Evolutionary conservation across 2,888 invertebrate genomes (phyloP).

Genomic region (Piscicola geometra): DNA sequence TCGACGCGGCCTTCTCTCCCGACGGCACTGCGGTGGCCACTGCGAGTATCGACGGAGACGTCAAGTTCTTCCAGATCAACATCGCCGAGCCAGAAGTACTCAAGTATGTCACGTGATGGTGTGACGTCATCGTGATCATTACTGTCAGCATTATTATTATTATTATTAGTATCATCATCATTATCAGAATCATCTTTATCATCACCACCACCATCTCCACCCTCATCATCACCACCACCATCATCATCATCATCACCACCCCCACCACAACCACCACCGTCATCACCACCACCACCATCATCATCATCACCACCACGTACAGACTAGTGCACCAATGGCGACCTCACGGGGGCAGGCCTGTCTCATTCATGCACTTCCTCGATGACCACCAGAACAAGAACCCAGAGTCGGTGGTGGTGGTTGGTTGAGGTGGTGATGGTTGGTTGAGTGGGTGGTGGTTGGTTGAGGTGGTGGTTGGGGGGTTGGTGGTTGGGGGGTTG

Average conservation of each 20-base stretch:
- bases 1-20: conserved; percentile 83
- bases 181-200: not conserved
- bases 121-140: not conserved
- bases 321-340: conserved; percentile 72
- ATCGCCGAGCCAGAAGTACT: conserved; percentile 39
- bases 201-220: too few species aligned
- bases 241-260: not conserved
- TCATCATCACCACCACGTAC: not conserved
- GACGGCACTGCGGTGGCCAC: conserved; percentile 91
- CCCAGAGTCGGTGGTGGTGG: conserved; percentile 52
- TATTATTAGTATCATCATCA: too few species aligned
- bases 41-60: conserved; percentile 78
- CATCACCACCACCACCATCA: not conserved
- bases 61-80: conserved; percentile 79
- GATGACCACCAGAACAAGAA: conserved; percentile 78
- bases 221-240: not conserved
- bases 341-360: conserved; percentile 80
- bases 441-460: too few species aligned
- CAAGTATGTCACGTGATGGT: conserved; percentile 28
- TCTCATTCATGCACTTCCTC: conserved; percentile 84
- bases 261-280: not conserved
- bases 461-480: too few species aligned
- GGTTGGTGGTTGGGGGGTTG: too few species aligned
- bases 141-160: too few species aligned
- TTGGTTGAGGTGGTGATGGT: too few species aligned